These are phyloP conservation scores for Harpagus bidentatus DNA, from an alignment of 2,113 vertebrate genomes.

Conservation along the genomic window DNA sequence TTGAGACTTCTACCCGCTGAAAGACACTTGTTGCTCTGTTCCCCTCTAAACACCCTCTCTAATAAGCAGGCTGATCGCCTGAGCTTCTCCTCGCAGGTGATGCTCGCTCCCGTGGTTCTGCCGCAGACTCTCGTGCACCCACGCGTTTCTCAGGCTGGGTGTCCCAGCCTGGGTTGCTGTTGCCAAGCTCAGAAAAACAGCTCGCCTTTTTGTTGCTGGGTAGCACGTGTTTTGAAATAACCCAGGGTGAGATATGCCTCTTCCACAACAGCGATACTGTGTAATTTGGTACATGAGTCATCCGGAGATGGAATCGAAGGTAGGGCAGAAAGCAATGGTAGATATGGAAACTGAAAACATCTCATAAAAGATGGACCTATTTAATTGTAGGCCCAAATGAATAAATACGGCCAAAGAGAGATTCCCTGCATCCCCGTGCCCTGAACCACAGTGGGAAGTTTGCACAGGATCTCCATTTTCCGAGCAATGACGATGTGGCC, in stretches of 20 bases:
- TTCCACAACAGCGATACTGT: neutral
- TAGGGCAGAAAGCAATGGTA: neutral
- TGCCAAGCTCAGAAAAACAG: neutral
- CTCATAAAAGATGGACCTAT: neutral
- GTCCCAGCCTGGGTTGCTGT: neutral
- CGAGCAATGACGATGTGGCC: neutral
- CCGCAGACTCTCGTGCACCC: neutral
- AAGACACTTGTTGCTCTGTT: too few species aligned
- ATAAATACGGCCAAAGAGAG: neutral
- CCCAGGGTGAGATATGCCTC: neutral
- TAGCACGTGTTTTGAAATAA: neutral
- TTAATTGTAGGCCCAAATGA: neutral
- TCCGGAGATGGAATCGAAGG: accelerated
- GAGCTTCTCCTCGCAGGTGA: neutral
- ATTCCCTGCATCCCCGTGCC: neutral
- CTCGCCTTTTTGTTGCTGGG: neutral
- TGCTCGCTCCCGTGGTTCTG: neutral
- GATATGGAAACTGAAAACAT: neutral
- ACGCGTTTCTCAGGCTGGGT: neutral
- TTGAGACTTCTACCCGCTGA: neutral
- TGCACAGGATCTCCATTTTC: neutral
- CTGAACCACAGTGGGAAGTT: neutral
- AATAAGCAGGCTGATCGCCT: too few species aligned
- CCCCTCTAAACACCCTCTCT: too few species aligned
- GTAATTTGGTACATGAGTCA: neutral